phyloP scores from a whole-genome alignment of 2,888 invertebrate species.

The Celastrina argiolus region DNA sequence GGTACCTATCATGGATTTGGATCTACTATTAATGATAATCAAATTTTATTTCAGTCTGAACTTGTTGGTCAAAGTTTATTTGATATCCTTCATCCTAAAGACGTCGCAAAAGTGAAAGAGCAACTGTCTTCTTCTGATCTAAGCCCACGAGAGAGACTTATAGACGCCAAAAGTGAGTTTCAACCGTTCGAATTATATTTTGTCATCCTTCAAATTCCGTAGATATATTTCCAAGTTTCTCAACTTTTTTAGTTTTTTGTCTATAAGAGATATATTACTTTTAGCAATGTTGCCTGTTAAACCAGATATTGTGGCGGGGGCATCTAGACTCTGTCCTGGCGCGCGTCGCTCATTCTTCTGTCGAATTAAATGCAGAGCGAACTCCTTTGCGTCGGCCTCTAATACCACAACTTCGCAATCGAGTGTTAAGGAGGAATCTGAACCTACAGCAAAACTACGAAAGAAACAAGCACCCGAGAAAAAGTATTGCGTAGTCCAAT shows the following conservation, averaged over 20 bases:
- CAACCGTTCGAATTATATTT: not conserved
- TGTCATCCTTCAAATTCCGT: not conserved
- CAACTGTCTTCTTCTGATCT: slow-evolving; percentile 94
- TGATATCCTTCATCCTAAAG: slow-evolving; percentile 95
- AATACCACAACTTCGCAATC: slow-evolving; percentile 18
- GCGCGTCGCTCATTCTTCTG: slow-evolving; percentile 95
- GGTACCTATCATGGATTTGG: not conserved
- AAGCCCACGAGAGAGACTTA: slow-evolving; percentile 90
- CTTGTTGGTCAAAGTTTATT: slow-evolving; percentile 95
- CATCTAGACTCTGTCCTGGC: slow-evolving; percentile 89
- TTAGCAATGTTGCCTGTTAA: slow-evolving; percentile 94
- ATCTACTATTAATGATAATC: not conserved
- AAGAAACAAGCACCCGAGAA: slow-evolving; percentile 84
- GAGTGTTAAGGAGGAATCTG: slow-evolving; percentile 84
- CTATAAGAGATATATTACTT: slow-evolving; percentile 29
- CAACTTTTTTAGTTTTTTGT: not conserved
- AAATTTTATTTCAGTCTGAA: slow-evolving; percentile 80
- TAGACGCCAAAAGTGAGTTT: slow-evolving; percentile 92
- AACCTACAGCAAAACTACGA: slow-evolving; percentile 78
- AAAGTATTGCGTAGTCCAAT: slow-evolving; percentile 93
- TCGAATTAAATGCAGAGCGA: slow-evolving; percentile 86
- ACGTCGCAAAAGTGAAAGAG: slow-evolving; percentile 96
- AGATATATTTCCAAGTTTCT: not conserved
- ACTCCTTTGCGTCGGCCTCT: slow-evolving; percentile 30
- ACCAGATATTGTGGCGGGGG: slow-evolving; percentile 87